Base-by-base conservation (phyloP, 2,888 invertebrate species). In the Lasioglossum marginatum region DNA sequence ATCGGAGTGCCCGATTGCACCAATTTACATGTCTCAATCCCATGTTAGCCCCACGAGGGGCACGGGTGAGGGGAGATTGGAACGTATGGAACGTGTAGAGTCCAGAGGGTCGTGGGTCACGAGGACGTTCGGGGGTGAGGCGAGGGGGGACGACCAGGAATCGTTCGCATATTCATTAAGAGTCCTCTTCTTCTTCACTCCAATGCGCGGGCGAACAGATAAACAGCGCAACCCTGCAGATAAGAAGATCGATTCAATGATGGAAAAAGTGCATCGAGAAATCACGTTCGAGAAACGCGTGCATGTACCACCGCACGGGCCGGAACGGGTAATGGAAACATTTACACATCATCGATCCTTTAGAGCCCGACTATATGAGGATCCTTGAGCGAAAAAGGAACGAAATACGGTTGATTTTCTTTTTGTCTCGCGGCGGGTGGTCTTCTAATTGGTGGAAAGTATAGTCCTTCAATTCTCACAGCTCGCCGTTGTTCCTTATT, bases 21-120 rank as follows among this genome's bases (percentile, higher is more conserved):
- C 94, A 94, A 94, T 95, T 95, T 95, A 95, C 95, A 94, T 94
- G 95, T 95, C 94, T 94, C 94, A 95, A 95, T 94, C 92, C 93
- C 92, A 92, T 93, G 93, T 92, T 93, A 87, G 92, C 88, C 83
- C 85, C 82, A 88, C 88, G 90, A 92, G 81, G 82, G 79, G 85
- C 37, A 43, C 23, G 66, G 78, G 90, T 66, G 43, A 82, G 57
- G 63, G 73, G 81, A 82, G 79, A 80, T 43, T 71, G 86, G 84
- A 84, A 87, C 82, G 77, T 88, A 90, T 73, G 83, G 85, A 83
- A 80, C 86, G 82, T 91, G 90, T 90, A 83, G 90, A 87, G 88
- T 80, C 88, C 83, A 76, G 73, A 83, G 82, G 88, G 80, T 88
- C 85, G 84, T 82, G 89, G 89, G 88, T 88, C 89, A 85, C 89